Base-by-base conservation (phyloP, 1,140 invertebrate genomes). In the Geopemphigus sp. region DNA sequence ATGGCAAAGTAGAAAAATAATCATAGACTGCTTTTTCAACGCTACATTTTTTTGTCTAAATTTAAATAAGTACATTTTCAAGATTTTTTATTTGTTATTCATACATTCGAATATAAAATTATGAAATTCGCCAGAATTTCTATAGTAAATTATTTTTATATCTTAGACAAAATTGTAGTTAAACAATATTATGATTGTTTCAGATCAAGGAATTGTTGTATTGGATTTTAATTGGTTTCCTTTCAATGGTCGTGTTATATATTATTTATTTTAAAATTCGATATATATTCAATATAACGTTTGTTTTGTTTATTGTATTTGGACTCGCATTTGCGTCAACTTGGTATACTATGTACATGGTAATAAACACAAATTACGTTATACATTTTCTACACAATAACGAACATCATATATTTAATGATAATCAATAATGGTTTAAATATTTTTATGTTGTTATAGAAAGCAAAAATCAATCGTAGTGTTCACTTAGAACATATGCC, bases 341-440 rank as follows among this genome's bases (percentile, higher is more conserved):
- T 45, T 78, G 73, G 73, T 78, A 78, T 5, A 61, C 73, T 5
- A 78, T 78, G 73, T 78, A 78, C 39, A 78, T 1, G 56, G 73
- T 78, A 63, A 59, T 53, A 39, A 56, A 73, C n/a, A 14, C 12
- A 66, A n/a, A 22, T 5, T n/a, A 39, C n/a, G 14, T 11, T 32
- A n/a, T 45, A 22, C 39, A n/a, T 64, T 64, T 50, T 50, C 14
- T 50, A 50, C 47, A 12, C 47, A 12, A 54, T 19, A 6, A 19
- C 59, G 1, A 29, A 24, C 14, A 26, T 61, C 22, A 61, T 29
- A 26, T 15, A 3, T 32, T 63, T 63, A 63, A 11, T 19, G 0
- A 32, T 32, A 1, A 32, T 32, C 10, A 6, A 29, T 50, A 50
- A 53, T 45, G 14, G 45, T 29, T 32, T 19, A 32, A 19, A n/a